Evolutionary conservation across 2,797 vertebrate genomes (phyloP), one percentile per base, ranked within the genome.

Genomic region (Sparidentex hasta): DNA sequence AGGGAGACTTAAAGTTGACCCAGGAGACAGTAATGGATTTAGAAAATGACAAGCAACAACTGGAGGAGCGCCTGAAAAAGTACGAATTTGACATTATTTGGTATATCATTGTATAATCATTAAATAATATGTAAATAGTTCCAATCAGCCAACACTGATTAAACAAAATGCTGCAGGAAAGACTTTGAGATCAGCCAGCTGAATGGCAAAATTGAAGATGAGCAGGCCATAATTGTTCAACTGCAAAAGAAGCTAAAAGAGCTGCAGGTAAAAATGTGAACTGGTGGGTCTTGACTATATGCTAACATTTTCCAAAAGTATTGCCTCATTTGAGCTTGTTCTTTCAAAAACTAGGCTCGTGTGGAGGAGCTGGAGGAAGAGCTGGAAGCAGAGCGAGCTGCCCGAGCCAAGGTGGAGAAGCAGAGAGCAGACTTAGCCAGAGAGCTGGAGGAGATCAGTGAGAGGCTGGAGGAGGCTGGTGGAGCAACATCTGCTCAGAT

Each of bases 391-490:
- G 97, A 98, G 83, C 90, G 97, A 88, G 95, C 96, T 0, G 95
- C 96, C 27, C 78, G 97, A 72, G 97, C 97, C 84, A 98, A 97
- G 63, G 96, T 97, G 88, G 97, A 98, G 91, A 98, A 98, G 88
- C 95, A 97, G 81, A 96, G 97, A 83, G 96, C 96, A 2, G 97
- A 98, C 61, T 83, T 97, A 11, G 63, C 95, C 0, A 89, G 96
- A 83, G 97, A 99, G 33, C 93, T 98, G 91, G 97, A 98, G 71
- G 97, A 98, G 94, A 97, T 98, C 95, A 98, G 97, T 0, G 96
- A 95, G 88, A 96, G 96, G 77, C 91, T 96, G 69, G 96, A 96
- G 87, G 96, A 96, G 82, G 94, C 80, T 38, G 94, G 97, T 2
- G 97, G 96, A 12, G 96, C 96, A 0, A 97, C 96, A 0, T 54